phyloP scores from a whole-genome alignment of 2,888 invertebrate species.

The Unio delphinus region DNA sequence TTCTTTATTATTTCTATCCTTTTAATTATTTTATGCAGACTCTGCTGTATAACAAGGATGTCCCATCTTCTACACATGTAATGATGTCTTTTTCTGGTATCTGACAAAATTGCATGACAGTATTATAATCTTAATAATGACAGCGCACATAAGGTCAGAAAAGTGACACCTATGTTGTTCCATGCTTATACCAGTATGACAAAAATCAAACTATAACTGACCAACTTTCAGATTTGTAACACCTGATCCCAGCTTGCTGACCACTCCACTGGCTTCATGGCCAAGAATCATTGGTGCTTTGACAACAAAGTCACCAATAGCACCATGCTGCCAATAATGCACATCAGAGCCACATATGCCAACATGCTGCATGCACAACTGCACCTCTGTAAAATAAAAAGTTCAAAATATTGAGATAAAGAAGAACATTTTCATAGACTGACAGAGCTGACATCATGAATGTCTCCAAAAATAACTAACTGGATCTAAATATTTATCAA shows the following conservation, averaged over 20 bases:
- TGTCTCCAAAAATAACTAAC: not conserved
- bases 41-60: too few species aligned
- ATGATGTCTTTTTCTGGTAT: too few species aligned
- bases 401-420: too few species aligned
- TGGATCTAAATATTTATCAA: not conserved
- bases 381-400: slow-evolving; percentile 79
- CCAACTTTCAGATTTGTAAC: slow-evolving; percentile 76
- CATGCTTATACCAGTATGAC: too few species aligned
- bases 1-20: too few species aligned
- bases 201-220: slow-evolving; percentile 58
- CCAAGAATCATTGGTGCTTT: slow-evolving; percentile 93
- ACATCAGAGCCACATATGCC: slow-evolving; percentile 98
- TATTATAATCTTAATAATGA: too few species aligned
- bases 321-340: slow-evolving; percentile 88
- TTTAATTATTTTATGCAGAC: too few species aligned
- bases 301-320: slow-evolving; percentile 89
- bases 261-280: slow-evolving; percentile 83
- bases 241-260: slow-evolving; percentile 79
- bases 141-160: too few species aligned
- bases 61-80: too few species aligned
- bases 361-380: slow-evolving; percentile 89
- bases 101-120: too few species aligned
- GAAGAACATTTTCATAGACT: not conserved
- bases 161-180: too few species aligned
- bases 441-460: too few species aligned